Evolutionary conservation across 2,797 vertebrate species (phyloP).

Genomic region (Coracias cyanogaster): DNA sequence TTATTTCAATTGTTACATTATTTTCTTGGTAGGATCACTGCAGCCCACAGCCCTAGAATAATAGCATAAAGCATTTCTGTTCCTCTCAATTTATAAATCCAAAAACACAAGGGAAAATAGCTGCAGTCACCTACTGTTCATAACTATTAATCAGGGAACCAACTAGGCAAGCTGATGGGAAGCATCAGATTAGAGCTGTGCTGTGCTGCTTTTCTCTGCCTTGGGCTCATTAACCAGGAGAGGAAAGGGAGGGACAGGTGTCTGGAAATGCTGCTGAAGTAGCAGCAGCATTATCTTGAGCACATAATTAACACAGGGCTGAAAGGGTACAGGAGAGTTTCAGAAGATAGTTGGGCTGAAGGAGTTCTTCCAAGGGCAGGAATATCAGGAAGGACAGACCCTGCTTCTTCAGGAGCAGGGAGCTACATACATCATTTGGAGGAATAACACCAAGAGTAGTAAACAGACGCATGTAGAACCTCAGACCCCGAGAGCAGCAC

Average conservation of each 20-base stretch:
- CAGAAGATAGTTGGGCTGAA: not conserved
- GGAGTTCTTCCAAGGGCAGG: not conserved
- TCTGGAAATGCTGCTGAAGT: not conserved
- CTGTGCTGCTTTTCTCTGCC: not conserved
- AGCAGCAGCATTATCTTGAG: not conserved
- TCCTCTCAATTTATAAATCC: not conserved
- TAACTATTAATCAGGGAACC: not conserved
- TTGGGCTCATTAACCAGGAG: not conserved
- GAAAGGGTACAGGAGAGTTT: not conserved
- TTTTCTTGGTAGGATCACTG: not conserved
- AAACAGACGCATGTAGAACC: not conserved
- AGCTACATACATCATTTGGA: not conserved
- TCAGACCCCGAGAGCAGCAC: not conserved
- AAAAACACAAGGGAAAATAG: not conserved
- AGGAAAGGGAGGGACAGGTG: not conserved
- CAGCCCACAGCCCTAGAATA: not conserved
- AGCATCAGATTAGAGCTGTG: not conserved
- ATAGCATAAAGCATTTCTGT: not conserved
- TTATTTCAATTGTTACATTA: not conserved
- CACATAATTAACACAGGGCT: not conserved
- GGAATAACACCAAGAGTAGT: not conserved
- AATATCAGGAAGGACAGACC: not conserved
- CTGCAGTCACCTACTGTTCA: not conserved
- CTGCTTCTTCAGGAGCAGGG: not conserved
- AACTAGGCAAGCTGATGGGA: not conserved